phyloP scores from a whole-genome alignment of 2,888 invertebrate genomes.

The Chrysolina oricalcia region DNA sequence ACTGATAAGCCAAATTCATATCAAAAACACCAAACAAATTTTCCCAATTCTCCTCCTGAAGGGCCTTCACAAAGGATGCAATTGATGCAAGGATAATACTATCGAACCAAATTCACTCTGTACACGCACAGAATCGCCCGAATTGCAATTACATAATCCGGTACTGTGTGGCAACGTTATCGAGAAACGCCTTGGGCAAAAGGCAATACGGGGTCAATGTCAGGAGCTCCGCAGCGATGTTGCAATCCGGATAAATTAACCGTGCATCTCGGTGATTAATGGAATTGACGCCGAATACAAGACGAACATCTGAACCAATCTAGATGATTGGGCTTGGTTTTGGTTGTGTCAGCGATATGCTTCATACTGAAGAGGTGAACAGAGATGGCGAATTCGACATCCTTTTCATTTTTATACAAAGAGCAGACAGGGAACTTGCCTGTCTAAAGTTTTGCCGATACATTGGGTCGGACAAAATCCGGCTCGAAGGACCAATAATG shows the following conservation, averaged over 20 bases:
- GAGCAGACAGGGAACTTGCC: no score
- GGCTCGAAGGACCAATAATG: no score
- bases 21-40: no score
- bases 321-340: not conserved
- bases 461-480: no score
- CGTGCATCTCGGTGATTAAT: constrained; percentile 16
- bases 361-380: not conserved
- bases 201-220: constrained; percentile 19
- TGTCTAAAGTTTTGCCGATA: no score
- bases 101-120: not conserved
- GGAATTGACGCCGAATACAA: not conserved
- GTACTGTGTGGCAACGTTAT: constrained; percentile 7
- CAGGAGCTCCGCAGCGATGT: not conserved
- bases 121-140: not conserved
- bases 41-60: no score
- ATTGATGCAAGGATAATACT: no score
- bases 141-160: not conserved
- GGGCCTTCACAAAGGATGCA: no score
- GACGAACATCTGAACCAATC: constrained; percentile 19
- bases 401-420: no score
- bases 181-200: not conserved
- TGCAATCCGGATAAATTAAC: constrained; percentile 9
- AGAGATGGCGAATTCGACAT: no score
- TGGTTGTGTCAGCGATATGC: not conserved
- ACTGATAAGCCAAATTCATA: no score